Percentiles rank a stretch among this genome's conserved stretches.
Conservation (phyloP, 2,113 vertebrate species). For the Sander vitreus region DNA sequence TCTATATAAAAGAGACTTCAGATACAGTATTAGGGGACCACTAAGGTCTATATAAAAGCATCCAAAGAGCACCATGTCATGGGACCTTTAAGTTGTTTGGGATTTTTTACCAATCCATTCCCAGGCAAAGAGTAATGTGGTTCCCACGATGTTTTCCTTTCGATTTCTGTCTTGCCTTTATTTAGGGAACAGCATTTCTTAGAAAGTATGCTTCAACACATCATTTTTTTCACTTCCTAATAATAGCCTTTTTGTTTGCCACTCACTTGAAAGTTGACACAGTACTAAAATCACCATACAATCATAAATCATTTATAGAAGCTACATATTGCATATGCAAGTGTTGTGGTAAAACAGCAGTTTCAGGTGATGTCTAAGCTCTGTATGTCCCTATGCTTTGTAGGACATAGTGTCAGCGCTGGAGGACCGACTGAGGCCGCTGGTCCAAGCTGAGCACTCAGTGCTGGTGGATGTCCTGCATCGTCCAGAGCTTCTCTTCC, state of each 20-base stretch:
- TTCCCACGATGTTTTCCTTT: neutral
- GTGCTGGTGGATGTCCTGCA: slow-evolving; percentile 99
- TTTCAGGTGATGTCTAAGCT: neutral
- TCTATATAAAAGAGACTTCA: too few relatives aligned
- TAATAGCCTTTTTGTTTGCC: neutral
- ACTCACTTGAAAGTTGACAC: slow-evolving; percentile 4
- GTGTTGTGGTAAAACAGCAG: neutral
- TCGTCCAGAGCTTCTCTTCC: slow-evolving; percentile 96
- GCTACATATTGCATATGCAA: too few relatives aligned
- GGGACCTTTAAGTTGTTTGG: neutral
- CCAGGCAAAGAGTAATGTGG: too few relatives aligned
- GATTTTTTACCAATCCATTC: neutral
- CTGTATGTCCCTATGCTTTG: neutral
- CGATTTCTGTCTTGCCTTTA: neutral
- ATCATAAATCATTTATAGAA: neutral
- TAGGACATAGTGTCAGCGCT: slow-evolving; percentile 97
- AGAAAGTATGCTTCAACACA: neutral
- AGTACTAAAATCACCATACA: neutral
- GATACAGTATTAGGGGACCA: too few relatives aligned
- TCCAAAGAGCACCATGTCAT: too few relatives aligned
- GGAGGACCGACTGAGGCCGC: slow-evolving; percentile 94
- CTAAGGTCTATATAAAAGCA: too few relatives aligned
- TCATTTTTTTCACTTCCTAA: neutral
- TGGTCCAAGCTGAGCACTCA: slow-evolving; percentile 96
- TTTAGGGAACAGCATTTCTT: neutral